Evolutionary conservation across 2,888 invertebrate species (phyloP).

Genomic region (Ceraclea dissimilis): DNA sequence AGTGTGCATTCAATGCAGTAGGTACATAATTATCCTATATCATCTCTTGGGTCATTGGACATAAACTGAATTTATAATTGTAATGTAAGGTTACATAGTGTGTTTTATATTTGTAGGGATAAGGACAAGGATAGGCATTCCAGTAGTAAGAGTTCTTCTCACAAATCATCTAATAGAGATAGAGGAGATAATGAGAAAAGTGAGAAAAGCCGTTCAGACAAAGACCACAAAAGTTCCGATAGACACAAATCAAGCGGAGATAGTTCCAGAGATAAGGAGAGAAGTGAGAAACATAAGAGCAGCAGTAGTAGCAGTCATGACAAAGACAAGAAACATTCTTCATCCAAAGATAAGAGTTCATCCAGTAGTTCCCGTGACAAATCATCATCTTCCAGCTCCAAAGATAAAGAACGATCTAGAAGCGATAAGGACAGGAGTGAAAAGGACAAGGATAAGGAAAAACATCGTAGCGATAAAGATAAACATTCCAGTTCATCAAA

Average conservation of each 20-base stretch:
- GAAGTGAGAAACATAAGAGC: slow-evolving; percentile 32
- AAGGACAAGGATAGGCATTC: slow-evolving; percentile 51
- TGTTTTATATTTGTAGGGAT: slow-evolving; percentile 8
- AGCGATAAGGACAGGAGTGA: slow-evolving; percentile 45
- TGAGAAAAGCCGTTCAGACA: slow-evolving; percentile 35
- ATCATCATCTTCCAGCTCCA: slow-evolving; percentile 32
- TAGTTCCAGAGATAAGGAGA: slow-evolving; percentile 34
- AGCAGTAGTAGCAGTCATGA: slow-evolving; percentile 33
- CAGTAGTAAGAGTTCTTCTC: slow-evolving; percentile 48
- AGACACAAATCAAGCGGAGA: slow-evolving; percentile 31
- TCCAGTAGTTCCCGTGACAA: slow-evolving; percentile 41
- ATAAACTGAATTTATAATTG: no score
- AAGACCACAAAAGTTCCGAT: slow-evolving; percentile 37
- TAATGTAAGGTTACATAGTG: no score
- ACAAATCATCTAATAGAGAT: slow-evolving; percentile 39
- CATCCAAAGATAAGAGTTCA: slow-evolving; percentile 40
- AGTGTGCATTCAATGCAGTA: no score
- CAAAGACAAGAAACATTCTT: slow-evolving; percentile 33
- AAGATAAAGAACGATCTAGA: slow-evolving; percentile 38
- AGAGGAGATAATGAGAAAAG: slow-evolving; percentile 40
- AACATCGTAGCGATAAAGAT: slow-evolving; percentile 27
- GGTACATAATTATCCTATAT: no score
- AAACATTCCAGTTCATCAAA: slow-evolving; percentile 16
- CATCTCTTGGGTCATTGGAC: no score
- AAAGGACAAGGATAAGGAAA: slow-evolving; percentile 37